Base-by-base conservation (phyloP, 2,797 vertebrate genomes). In the Tenualosa thibaudeaui region DNA sequence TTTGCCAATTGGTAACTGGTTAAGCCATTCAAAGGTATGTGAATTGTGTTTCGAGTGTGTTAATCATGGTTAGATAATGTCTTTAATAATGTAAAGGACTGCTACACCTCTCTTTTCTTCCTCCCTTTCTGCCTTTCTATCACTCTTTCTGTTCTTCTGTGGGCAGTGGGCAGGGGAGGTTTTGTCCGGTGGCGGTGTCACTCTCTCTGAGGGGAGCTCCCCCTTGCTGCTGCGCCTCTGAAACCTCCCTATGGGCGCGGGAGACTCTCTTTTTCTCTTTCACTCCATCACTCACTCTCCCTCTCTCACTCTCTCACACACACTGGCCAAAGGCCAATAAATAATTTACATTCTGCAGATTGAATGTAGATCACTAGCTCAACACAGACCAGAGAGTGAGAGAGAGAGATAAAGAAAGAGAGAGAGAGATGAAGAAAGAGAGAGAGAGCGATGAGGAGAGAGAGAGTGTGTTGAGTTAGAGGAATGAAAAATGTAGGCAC, bases 321-420 rank as follows among this genome's bases (percentile, higher is more conserved):
- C 71, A 7, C 90, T 89, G 89, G 91, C 90, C 89, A 91, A 93
- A 92, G 91, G 90, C 92, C 91, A 92, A 92, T 93, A 91, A 94
- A 94, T 95, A 93, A 92, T 92, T 93, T 91, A 92, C 89, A 93
- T 90, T 90, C 90, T 89, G 89, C 92, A 93, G 92, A 93, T 90
- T 94, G 91, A 93, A 92, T 93, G 87, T 92, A 93, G 90, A 92
- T 93, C 91, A 93, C 90, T 90, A 90, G 91, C 91, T 93, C 90
- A 90, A 94, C 92, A 92, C 71, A 46, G 71, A 78, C 71, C 17
- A 78, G 71, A 19, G 71, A 78, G 40, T 46, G 13, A 37, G 68
- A 40, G 37, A 24, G 88, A 86, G 89, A 88, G 86, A 90, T 86
- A 86, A 24, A 89, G 87, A 51, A 24, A 71, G 31, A 37, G 13